Conservation (phyloP, 2,888 invertebrate species). For the Drosophila paramelanica region DNA sequence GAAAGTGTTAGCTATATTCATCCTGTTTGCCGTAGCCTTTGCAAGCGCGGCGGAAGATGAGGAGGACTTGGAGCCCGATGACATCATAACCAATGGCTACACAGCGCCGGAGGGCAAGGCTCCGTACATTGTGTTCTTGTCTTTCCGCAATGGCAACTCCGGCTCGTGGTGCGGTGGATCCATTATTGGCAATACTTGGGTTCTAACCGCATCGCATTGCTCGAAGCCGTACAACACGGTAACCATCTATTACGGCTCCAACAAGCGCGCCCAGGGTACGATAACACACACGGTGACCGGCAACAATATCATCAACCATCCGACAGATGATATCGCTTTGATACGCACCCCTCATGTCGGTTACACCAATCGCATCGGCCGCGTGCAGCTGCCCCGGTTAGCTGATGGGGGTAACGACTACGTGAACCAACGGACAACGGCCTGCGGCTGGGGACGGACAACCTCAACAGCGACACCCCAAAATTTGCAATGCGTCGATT, state of each 20-base stretch:
- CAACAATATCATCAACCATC: slow-evolving; percentile 30
- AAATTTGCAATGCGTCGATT: slow-evolving; percentile 45
- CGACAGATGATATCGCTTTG: slow-evolving; percentile 56
- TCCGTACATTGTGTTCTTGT: slow-evolving; percentile 62
- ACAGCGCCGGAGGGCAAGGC: slow-evolving; percentile 49
- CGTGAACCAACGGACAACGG: slow-evolving; percentile 24
- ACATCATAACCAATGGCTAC: slow-evolving; percentile 61
- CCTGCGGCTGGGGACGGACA: slow-evolving; percentile 50
- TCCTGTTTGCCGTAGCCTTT: slow-evolving; percentile 10
- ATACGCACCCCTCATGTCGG: slow-evolving; percentile 45
- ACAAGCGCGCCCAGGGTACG: slow-evolving; percentile 47
- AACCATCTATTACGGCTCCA: slow-evolving; percentile 69
- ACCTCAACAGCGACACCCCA: slow-evolving; percentile 64
- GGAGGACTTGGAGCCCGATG: slow-evolving; percentile 14
- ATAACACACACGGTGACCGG: slow-evolving; percentile 46
- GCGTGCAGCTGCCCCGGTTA: slow-evolving; percentile 23
- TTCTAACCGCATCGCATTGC: slow-evolving; percentile 42
- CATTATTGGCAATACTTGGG: slow-evolving; percentile 42
- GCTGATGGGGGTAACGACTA: slow-evolving; percentile 19
- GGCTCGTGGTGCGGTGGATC: slow-evolving; percentile 38
- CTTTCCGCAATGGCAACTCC: slow-evolving; percentile 15
- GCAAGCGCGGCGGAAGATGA: not conserved
- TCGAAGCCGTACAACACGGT: slow-evolving; percentile 30
- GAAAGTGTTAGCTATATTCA: slow-evolving; percentile 18
- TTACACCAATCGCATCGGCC: slow-evolving; percentile 9